These are phyloP conservation scores for Polylopha cassiicola DNA, from an alignment of 2,888 invertebrate genomes.

Conservation along the genomic window DNA sequence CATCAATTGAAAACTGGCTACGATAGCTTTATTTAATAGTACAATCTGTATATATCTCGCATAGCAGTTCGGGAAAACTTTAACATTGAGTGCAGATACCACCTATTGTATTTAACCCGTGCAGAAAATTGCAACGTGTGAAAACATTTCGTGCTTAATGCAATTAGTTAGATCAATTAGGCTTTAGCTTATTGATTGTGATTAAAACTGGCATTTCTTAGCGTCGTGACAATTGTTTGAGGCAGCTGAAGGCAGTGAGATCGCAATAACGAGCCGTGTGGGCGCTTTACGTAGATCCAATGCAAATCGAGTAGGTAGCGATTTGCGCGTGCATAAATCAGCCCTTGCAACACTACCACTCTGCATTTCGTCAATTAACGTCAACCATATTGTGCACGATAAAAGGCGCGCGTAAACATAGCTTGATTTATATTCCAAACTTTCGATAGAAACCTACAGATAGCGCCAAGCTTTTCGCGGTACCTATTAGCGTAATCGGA, in stretches of 20 bases:
- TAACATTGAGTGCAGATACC: no score
- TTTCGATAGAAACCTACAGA: slow-evolving; percentile 29
- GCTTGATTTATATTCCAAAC: slow-evolving; percentile 37
- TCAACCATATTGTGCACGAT: slow-evolving; percentile 50
- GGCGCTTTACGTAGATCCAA: slow-evolving; percentile 63
- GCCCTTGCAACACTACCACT: slow-evolving; percentile 37
- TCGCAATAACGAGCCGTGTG: slow-evolving; percentile 57
- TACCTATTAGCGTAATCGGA: slow-evolving; percentile 27
- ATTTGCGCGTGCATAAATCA: slow-evolving; percentile 59
- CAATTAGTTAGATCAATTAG: not conserved
- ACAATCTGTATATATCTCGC: no score
- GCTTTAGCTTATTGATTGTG: no score
- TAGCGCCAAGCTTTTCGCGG: slow-evolving; percentile 27
- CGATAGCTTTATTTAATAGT: no score
- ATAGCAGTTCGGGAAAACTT: no score
- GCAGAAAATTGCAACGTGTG: no score
- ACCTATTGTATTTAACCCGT: no score
- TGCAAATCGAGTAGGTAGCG: slow-evolving; percentile 63
- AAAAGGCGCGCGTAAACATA: slow-evolving; percentile 32
- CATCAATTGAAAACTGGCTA: no score
- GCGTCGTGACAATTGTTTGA: slow-evolving; percentile 54
- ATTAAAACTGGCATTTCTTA: slow-evolving; percentile 29
- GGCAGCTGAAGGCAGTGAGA: slow-evolving; percentile 40
- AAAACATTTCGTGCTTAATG: no score
- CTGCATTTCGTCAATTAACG: slow-evolving; percentile 62